Conservation (phyloP, 1,140 invertebrate species). For the Bombus sylvicola region DNA sequence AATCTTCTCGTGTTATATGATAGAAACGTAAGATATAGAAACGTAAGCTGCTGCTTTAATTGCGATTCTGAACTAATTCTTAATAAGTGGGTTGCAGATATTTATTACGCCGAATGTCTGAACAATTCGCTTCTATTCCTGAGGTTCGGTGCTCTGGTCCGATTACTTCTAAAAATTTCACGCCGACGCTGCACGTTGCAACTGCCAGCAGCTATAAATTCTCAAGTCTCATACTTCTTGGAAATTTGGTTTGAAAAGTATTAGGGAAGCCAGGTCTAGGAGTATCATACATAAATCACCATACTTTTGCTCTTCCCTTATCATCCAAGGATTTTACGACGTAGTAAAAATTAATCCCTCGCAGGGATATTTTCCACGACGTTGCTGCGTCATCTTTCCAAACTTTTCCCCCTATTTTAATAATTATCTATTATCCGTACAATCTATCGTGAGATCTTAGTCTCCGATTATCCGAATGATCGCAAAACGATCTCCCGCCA, state of each 20-base stretch:
- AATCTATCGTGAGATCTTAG: not conserved
- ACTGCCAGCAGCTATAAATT: conserved; percentile 30
- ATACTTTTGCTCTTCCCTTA: conserved; percentile 39
- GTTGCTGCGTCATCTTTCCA: not conserved
- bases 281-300: conserved; percentile 51
- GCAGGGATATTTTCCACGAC: not conserved
- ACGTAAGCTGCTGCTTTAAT: too few species aligned
- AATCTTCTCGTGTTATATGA: not conserved
- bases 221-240: conserved; percentile 29
- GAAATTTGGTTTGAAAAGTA: conserved; percentile 51
- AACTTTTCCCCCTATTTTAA: conserved; percentile 30
- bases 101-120: not conserved
- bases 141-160: not conserved
- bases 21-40: too few species aligned
- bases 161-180: conserved; percentile 44
- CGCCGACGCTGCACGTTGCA: not conserved
- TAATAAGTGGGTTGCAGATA: not conserved
- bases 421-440: conserved; percentile 29
- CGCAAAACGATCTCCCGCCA: not conserved
- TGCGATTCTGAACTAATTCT: conserved; percentile 16
- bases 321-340: conserved; percentile 41
- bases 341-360: conserved; percentile 48
- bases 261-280: conserved; percentile 31
- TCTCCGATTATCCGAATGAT: not conserved
- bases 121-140: conserved; percentile 2